Evolutionary conservation across 2,797 vertebrate genomes (phyloP).

Genomic region (Protosalanx chinensis): DNA sequence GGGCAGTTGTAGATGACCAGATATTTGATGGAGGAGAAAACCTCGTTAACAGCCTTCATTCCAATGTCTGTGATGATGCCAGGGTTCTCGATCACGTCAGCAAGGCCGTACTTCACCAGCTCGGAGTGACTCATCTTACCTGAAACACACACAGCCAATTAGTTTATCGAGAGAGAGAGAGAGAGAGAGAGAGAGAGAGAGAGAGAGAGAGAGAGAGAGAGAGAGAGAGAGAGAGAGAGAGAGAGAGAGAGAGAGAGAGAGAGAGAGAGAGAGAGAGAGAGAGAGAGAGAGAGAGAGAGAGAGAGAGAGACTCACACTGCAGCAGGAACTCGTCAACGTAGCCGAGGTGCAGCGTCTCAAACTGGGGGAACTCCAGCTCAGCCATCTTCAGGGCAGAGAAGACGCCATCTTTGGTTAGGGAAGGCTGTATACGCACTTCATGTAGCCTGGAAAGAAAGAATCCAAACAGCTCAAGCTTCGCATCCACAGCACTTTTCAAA

Average conservation of each 20-base stretch:
- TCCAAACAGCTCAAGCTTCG: not conserved
- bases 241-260: no score
- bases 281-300: no score
- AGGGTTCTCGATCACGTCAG: conserved; percentile 96
- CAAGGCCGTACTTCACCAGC: conserved; percentile 94
- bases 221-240: no score
- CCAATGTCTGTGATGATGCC: conserved; percentile 99
- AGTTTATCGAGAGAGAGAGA: not conserved
- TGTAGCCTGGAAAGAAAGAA: conserved; percentile 81
- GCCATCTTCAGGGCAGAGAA: conserved; percentile 99
- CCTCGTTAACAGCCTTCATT: conserved; percentile 97
- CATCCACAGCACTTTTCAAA: no score
- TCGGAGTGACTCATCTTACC: conserved; percentile 97
- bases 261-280: not conserved
- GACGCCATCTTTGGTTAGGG: conserved; percentile 97
- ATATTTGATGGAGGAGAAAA: conserved; percentile 96
- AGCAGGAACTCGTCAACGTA: conserved; percentile 97
- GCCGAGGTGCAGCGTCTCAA: conserved; percentile 97
- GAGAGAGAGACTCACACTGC: conserved; percentile 80
- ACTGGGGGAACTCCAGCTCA: conserved; percentile 96
- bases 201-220: no score
- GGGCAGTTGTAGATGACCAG: conserved; percentile 98
- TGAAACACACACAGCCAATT: conserved; percentile 44
- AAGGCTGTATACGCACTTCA: conserved; percentile 97
- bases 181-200: no score